Evolutionary conservation across 2,888 invertebrate species (phyloP).

Genomic region (Euzophera pinguis): DNA sequence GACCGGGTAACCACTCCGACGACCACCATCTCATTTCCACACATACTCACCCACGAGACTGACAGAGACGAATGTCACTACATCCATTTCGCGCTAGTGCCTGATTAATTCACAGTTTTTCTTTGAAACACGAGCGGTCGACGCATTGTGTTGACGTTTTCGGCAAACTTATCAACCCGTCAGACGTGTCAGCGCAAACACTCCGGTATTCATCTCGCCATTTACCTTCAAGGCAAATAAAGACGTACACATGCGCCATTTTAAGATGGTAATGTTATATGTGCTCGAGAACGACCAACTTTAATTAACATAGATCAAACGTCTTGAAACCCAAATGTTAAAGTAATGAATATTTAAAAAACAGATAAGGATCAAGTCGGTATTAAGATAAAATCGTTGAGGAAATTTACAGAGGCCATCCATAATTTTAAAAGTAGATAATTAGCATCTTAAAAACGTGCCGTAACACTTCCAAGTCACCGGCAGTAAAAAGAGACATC

Average conservation of each 20-base stretch:
- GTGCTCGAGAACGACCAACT: neutral
- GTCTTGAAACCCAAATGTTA: neutral
- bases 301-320: conserved; percentile 7
- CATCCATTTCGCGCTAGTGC: conserved; percentile 60
- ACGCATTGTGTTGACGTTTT: conserved; percentile 59
- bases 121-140: conserved; percentile 59
- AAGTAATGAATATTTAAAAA: conserved; percentile 4
- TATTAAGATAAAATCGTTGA: conserved; percentile 7
- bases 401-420: neutral
- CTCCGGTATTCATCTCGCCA: conserved; percentile 26
- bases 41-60: conserved; percentile 38
- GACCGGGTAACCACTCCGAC: conserved; percentile 66
- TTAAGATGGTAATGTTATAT: neutral
- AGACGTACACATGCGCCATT: neutral
- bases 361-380: conserved; percentile 2
- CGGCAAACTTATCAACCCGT: conserved; percentile 56
- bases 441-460: conserved; percentile 19
- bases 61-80: conserved; percentile 61
- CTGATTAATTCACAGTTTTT: conserved; percentile 75
- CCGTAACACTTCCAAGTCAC: conserved; percentile 1
- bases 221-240: conserved; percentile 9
- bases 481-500: conserved; percentile 16
- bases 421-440: conserved; percentile 5
- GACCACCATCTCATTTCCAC: conserved; percentile 52
- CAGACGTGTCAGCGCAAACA: conserved; percentile 38